These are phyloP conservation scores for Acrobasis consociella DNA, from an alignment of 2,888 invertebrate genomes.

Conservation along the genomic window DNA sequence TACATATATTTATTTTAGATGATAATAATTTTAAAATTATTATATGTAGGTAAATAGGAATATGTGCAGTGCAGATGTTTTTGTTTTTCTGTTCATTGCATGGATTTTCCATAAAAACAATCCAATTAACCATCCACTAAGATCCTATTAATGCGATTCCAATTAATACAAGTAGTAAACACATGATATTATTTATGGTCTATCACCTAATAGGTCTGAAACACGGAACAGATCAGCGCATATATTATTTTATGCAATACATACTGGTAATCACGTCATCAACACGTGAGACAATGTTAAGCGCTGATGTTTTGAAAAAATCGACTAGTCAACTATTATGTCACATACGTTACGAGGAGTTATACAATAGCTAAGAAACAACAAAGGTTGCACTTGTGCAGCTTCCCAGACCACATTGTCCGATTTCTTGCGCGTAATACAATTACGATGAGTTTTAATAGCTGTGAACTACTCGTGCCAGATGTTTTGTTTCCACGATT, in stretches of 20 bases:
- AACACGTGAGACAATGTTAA: slow-evolving; percentile 1
- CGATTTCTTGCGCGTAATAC: slow-evolving; percentile 47
- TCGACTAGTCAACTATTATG: slow-evolving; percentile 39
- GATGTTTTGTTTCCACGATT: slow-evolving; percentile 28
- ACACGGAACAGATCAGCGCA: slow-evolving; percentile 6
- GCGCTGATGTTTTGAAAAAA: slow-evolving; percentile 10
- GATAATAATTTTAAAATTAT: no score
- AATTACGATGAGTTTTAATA: slow-evolving; percentile 27
- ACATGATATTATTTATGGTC: neutral
- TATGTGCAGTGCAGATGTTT: neutral
- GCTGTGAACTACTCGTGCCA: slow-evolving; percentile 41
- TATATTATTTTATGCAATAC: neutral
- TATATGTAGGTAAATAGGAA: no score
- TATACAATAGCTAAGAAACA: slow-evolving; percentile 63
- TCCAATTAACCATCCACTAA: neutral
- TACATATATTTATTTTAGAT: no score
- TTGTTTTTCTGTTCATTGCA: slow-evolving; percentile 5
- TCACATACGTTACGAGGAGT: slow-evolving; percentile 50
- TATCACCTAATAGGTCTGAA: neutral
- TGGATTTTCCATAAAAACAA: slow-evolving; percentile 3
- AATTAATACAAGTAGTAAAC: slow-evolving; percentile 2
- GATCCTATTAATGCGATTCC: slow-evolving; percentile 10
- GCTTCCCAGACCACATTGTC: slow-evolving; percentile 73
- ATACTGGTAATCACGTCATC: slow-evolving; percentile 3
- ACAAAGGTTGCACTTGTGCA: slow-evolving; percentile 57